phyloP scores from a whole-genome alignment of 1,140 invertebrate genomes.

The Conus betulinus region DNA sequence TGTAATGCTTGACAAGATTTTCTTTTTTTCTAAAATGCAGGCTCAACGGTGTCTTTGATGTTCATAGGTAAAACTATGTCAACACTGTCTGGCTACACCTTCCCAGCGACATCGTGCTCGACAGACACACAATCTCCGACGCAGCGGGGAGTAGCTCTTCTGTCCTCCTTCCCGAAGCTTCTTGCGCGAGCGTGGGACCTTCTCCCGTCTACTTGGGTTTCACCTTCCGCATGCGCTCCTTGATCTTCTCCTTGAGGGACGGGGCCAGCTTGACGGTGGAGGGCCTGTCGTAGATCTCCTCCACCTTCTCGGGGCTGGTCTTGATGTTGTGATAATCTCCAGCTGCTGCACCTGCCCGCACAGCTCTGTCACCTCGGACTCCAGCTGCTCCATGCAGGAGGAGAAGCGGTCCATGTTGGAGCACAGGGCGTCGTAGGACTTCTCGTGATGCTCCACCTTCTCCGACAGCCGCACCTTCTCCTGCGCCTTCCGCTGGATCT shows the following conservation, averaged over 20 bases:
- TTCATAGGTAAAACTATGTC: no score
- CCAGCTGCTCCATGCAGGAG: slow-evolving; percentile 63
- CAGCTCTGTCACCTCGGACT: slow-evolving; percentile 64
- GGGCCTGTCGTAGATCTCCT: slow-evolving; percentile 70
- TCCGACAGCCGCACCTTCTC: slow-evolving; percentile 61
- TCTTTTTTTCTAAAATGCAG: no score
- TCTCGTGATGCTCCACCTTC: slow-evolving; percentile 63
- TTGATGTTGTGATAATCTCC: slow-evolving; percentile 72
- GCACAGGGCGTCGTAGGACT: slow-evolving; percentile 65
- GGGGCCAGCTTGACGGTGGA: slow-evolving; percentile 70
- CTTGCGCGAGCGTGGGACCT: background rate
- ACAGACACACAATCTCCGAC: no score
- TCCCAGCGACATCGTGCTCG: background rate
- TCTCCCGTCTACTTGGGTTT: background rate
- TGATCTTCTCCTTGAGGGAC: slow-evolving; percentile 70
- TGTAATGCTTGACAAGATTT: no score
- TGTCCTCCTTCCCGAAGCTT: background rate
- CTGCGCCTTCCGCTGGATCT: slow-evolving; percentile 65
- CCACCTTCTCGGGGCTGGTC: slow-evolving; percentile 70
- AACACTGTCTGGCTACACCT: background rate
- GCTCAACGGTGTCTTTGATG: no score
- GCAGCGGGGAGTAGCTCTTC: no score
- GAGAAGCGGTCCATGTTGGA: slow-evolving; percentile 65
- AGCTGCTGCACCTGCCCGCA: slow-evolving; percentile 68
- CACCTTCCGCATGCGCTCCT: slow-evolving; percentile 48